These are phyloP conservation scores for Sepioteuthis lessoniana DNA, from an alignment of 2,888 invertebrate species.

Conservation along the genomic window DNA sequence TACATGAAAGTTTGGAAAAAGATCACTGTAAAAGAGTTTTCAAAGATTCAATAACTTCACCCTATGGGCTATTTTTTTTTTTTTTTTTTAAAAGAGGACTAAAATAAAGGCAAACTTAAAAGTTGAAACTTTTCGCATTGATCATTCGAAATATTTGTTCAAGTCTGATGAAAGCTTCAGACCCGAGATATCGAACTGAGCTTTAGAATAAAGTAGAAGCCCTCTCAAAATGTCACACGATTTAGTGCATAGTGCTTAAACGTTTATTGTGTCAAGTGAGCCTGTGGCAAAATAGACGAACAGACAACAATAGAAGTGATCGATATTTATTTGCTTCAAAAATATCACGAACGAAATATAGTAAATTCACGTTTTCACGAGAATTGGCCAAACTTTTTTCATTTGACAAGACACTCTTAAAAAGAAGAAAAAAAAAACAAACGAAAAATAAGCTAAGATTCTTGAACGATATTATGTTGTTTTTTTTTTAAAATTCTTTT, in stretches of 20 bases:
- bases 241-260: background rate
- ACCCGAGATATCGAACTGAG: background rate
- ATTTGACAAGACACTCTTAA: background rate
- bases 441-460: background rate
- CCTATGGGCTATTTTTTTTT: too few relatives aligned
- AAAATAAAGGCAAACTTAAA: background rate
- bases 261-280: slow-evolving; percentile 4
- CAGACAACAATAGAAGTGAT: background rate
- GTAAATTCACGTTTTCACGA: background rate
- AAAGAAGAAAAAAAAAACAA: background rate
- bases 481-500: too few relatives aligned
- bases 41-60: too few relatives aligned
- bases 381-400: background rate
- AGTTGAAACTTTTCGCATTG: background rate
- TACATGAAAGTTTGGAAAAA: too few relatives aligned
- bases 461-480: background rate
- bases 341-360: background rate
- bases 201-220: background rate
- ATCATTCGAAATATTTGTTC: background rate
- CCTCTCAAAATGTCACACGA: background rate
- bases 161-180: background rate
- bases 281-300: background rate
- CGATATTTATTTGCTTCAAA: background rate
- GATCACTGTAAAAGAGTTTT: too few relatives aligned
- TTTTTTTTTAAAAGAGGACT: too few relatives aligned